phyloP scores from a whole-genome alignment of 2,797 vertebrate species.

The Phoxinus dragarum region DNA sequence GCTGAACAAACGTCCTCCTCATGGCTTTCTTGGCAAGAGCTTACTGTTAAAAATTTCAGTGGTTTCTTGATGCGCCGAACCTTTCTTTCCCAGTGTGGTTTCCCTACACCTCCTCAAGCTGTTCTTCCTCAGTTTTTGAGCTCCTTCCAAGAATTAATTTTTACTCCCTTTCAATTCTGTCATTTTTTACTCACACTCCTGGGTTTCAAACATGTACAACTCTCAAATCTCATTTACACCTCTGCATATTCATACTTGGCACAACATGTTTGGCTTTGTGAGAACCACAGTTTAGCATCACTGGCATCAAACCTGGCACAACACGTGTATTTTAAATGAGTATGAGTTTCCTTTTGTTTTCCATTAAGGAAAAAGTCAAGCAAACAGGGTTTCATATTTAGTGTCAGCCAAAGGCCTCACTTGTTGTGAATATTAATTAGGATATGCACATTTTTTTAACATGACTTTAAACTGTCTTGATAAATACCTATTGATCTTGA shows the following conservation, averaged over 20 bases:
- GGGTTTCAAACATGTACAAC: background rate
- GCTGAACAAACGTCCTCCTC: constrained; percentile 31
- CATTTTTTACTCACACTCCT: background rate
- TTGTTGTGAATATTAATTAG: background rate
- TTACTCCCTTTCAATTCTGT: background rate
- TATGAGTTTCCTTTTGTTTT: constrained; percentile 2
- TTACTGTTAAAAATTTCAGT: constrained; percentile 48
- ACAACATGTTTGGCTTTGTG: background rate
- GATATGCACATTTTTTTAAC: background rate
- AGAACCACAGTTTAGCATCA: background rate
- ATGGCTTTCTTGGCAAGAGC: constrained; percentile 14
- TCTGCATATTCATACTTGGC: background rate
- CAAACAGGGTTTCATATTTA: background rate
- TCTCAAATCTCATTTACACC: constrained; percentile 17
- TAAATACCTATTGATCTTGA: background rate
- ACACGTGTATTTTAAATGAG: background rate
- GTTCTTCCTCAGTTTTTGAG: constrained; percentile 39
- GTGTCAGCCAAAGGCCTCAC: background rate
- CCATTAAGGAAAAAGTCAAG: background rate
- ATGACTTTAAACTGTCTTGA: background rate
- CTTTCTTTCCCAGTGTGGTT: no score
- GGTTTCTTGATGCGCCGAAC: constrained; percentile 29
- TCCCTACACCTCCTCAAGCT: background rate
- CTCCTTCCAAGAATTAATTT: constrained; percentile 16
- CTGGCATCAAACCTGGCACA: background rate